These are phyloP conservation scores for Zaprionus lineosus DNA, from an alignment of 2,888 invertebrate genomes.

Conservation along the genomic window DNA sequence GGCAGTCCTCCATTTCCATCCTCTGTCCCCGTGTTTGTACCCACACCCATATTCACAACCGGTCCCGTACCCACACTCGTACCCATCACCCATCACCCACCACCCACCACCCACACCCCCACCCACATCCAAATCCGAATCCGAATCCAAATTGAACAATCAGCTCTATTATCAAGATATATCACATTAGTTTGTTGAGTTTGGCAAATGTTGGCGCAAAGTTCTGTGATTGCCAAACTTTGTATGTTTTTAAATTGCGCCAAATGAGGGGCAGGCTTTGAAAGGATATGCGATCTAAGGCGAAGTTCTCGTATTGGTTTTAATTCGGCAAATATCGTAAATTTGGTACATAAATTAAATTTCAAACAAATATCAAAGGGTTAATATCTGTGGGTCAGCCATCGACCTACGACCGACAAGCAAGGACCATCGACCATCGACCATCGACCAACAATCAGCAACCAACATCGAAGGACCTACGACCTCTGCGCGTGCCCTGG, in stretches of 20 bases:
- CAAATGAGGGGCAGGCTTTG: constrained; percentile 39
- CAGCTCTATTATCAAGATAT: constrained; percentile 60
- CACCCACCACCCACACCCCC: no score
- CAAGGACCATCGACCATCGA: constrained; percentile 24
- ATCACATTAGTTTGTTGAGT: constrained; percentile 55
- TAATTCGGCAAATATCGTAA: constrained; percentile 68
- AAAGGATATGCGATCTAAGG: no score
- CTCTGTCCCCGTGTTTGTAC: no score
- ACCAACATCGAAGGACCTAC: constrained; percentile 28
- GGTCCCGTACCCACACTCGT: no score
- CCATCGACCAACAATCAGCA: constrained; percentile 30
- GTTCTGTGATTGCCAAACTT: constrained; percentile 43
- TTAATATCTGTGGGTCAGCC: constrained; percentile 50
- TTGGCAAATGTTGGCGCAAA: constrained; percentile 43
- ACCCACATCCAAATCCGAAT: no score
- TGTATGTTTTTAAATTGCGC: constrained; percentile 62
- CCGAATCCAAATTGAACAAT: constrained; percentile 38
- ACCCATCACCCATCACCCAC: no score
- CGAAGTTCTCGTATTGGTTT: constrained; percentile 60
- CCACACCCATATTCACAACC: no score
- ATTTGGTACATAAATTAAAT: constrained; percentile 69
- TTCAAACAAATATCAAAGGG: constrained; percentile 67
- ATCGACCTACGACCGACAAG: constrained; percentile 28
- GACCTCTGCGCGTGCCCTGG: constrained; percentile 46
- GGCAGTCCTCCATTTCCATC: no score